Evolutionary conservation across 1,140 invertebrate genomes (phyloP).

Genomic region (Lutraria rhynchaena): DNA sequence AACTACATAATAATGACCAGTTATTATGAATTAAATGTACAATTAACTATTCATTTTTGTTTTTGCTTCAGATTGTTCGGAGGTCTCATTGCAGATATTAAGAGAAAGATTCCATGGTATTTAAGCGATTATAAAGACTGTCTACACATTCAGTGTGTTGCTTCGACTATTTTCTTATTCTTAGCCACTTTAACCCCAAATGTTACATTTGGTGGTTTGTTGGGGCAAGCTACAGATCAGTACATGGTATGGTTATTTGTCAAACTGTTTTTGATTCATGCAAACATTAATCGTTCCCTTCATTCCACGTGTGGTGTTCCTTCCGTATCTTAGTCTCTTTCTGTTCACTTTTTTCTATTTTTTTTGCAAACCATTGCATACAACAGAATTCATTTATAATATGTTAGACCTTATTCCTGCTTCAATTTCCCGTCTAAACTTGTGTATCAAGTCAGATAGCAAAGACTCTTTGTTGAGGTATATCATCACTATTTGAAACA

Average conservation of each 20-base stretch:
- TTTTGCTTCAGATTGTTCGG: constrained; percentile 89
- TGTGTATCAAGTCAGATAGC: too few relatives aligned
- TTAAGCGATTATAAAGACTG: constrained; percentile 89
- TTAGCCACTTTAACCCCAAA: constrained; percentile 99
- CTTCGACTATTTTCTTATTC: constrained; percentile 98
- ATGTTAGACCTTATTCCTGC: too few relatives aligned
- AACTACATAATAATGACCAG: not conserved
- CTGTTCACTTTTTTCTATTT: not conserved
- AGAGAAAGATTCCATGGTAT: constrained; percentile 94
- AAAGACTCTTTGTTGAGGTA: too few relatives aligned
- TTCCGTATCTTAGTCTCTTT: not conserved
- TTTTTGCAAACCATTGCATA: not conserved
- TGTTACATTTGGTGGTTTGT: constrained; percentile 97
- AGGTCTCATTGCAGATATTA: constrained; percentile 94
- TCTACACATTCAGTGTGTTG: constrained; percentile 95
- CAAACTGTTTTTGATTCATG: too few relatives aligned
- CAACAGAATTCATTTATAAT: too few relatives aligned
- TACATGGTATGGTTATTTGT: constrained; percentile 88
- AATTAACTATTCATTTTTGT: too few relatives aligned
- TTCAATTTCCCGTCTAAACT: too few relatives aligned
- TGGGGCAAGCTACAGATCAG: constrained; percentile 97
- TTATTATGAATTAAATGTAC: too few relatives aligned
- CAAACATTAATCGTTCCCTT: too few relatives aligned
- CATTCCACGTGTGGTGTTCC: too few relatives aligned
- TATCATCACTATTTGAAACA: too few relatives aligned